These are phyloP conservation scores for Erannis defoliaria DNA, from an alignment of 2,888 invertebrate genomes.

Conservation along the genomic window DNA sequence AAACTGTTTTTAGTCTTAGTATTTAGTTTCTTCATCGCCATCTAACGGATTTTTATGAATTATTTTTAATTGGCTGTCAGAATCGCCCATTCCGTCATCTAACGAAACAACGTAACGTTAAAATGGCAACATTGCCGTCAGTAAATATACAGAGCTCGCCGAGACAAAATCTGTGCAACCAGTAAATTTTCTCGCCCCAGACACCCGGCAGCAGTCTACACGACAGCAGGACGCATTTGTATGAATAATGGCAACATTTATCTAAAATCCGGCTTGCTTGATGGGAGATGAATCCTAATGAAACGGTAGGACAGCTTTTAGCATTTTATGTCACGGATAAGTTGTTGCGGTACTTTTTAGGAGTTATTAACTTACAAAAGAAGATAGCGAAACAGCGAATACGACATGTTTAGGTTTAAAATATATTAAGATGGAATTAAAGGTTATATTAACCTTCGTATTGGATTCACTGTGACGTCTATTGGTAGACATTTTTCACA, in stretches of 20 bases:
- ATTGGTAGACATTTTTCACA: too few relatives aligned
- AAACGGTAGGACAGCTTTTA: conserved; percentile 37
- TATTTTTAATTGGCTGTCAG: too few relatives aligned
- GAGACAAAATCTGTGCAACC: conserved; percentile 20
- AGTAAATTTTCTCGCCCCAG: conserved; percentile 20
- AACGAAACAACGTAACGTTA: not conserved
- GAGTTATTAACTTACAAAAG: too few relatives aligned
- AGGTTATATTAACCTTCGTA: too few relatives aligned
- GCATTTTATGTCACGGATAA: not conserved
- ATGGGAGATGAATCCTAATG: conserved; percentile 50
- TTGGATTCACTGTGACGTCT: too few relatives aligned
- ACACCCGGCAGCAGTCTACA: conserved; percentile 12
- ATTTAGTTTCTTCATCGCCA: too few relatives aligned
- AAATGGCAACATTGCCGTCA: conserved; percentile 4
- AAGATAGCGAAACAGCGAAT: too few relatives aligned
- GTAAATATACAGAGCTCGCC: conserved; percentile 9
- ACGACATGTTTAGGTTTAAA: too few relatives aligned
- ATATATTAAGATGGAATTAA: too few relatives aligned
- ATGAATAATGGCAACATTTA: conserved; percentile 54
- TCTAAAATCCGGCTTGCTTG: conserved; percentile 48
- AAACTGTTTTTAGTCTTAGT: too few relatives aligned
- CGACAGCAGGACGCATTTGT: conserved; percentile 55
- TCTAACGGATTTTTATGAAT: too few relatives aligned
- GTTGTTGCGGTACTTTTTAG: not conserved
- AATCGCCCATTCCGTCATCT: too few relatives aligned